A percentile compares a stretch with the other conserved stretches of the same genome.
phyloP scores from a whole-genome alignment of 2,113 vertebrate species.

The Meleagris gallopavo region DNA sequence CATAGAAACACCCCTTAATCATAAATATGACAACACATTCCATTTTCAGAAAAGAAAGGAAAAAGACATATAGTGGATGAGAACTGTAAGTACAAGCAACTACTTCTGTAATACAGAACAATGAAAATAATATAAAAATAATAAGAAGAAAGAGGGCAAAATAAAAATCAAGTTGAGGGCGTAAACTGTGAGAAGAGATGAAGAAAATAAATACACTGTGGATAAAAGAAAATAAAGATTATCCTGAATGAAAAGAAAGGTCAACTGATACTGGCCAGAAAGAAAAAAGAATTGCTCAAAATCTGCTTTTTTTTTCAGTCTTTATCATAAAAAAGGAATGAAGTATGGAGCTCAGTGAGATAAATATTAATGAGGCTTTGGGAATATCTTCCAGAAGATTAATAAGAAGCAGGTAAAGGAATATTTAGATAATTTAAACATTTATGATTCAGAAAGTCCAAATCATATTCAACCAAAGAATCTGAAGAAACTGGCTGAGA shows the following conservation, averaged over 20 bases:
- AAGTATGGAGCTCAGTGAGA: conserved; percentile 49
- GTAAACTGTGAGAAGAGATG: conserved; percentile 19
- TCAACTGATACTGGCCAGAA: conserved; percentile 14
- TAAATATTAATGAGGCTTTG: conserved; percentile 80
- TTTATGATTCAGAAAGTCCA: conserved; percentile 75
- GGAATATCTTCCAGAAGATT: conserved; percentile 77
- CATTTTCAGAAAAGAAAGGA: neutral
- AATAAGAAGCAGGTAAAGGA: conserved; percentile 78
- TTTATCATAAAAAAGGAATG: conserved; percentile 57
- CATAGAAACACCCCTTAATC: conserved; percentile 25
- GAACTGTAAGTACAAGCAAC: conserved; percentile 41
- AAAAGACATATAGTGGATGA: conserved; percentile 3
- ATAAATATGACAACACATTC: conserved; percentile 7
- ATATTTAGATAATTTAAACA: conserved; percentile 81
- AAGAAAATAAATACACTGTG: conserved; percentile 45
- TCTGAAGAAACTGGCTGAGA: conserved; percentile 52
- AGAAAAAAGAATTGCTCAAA: neutral
- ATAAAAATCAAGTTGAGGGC: neutral
- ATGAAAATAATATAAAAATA: neutral
- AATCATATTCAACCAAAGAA: conserved; percentile 60
- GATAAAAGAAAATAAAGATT: conserved; percentile 43
- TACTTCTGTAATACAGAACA: conserved; percentile 24
- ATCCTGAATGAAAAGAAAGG: conserved; percentile 43
- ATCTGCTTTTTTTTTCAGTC: conserved; percentile 42
- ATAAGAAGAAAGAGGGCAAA: conserved; percentile 7